Conservation (phyloP, 2,113 vertebrate genomes). For the Megaleporinus macrocephalus region DNA sequence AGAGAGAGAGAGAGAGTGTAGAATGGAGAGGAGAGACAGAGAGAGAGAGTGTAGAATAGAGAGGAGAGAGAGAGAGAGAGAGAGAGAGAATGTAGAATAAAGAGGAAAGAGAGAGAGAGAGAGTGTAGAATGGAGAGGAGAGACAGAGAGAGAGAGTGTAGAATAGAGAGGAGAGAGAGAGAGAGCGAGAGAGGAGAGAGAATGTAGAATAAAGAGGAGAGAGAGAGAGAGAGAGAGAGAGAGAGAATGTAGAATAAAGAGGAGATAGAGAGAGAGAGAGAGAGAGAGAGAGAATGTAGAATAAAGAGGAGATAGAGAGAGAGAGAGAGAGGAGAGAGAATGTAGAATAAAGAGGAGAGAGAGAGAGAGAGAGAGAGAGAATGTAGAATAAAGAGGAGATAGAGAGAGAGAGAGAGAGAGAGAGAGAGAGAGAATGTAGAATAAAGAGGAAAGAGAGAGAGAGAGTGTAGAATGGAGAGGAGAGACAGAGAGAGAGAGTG, state of each 20-base stretch:
- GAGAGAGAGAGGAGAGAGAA: not conserved
- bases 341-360: not conserved
- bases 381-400: not conserved
- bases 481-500: not conserved
- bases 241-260: not conserved
- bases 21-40: no score
- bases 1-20: no score
- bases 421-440: constrained; percentile 53
- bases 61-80: no score
- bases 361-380: not conserved
- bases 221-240: not conserved
- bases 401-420: not conserved
- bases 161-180: no score
- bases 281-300: no score
- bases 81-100: no score
- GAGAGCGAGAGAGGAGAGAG: not conserved
- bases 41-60: no score
- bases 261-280: not conserved
- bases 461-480: no score
- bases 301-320: no score
- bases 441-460: constrained; percentile 6
- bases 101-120: no score
- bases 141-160: no score
- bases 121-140: no score
- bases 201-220: not conserved